These are phyloP conservation scores for Eurytoma californica DNA, from an alignment of 2,888 invertebrate species.

Conservation along the genomic window DNA sequence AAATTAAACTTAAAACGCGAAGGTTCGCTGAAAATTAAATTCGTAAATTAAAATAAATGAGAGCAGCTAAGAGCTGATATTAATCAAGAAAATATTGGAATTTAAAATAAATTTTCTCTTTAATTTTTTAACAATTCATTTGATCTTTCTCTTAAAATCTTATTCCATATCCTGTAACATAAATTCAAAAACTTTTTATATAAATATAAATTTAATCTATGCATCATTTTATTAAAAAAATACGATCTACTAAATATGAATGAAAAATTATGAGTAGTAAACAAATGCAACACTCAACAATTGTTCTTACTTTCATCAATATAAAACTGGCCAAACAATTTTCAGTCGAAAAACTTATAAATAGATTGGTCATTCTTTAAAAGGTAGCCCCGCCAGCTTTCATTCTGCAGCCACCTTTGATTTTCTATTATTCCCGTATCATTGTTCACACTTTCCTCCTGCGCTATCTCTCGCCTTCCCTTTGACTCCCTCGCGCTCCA, in stretches of 20 bases:
- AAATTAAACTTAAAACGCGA: constrained; percentile 16
- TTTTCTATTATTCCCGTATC: constrained; percentile 3
- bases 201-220: too few species aligned
- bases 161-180: background rate
- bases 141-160: background rate
- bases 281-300: too few species aligned
- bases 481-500: constrained; percentile 20
- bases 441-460: constrained; percentile 3
- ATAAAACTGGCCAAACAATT: background rate
- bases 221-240: too few species aligned
- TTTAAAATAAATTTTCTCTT: background rate
- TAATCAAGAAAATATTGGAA: background rate
- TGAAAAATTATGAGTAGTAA: too few species aligned
- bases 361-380: background rate
- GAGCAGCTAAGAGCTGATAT: background rate
- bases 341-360: background rate
- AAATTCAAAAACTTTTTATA: background rate
- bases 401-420: background rate
- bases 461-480: constrained; percentile 14
- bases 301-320: background rate
- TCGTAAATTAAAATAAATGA: background rate
- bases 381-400: background rate
- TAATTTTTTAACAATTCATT: background rate
- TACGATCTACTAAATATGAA: too few species aligned
- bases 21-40: constrained; percentile 3